phyloP scores from a whole-genome alignment of 2,113 vertebrate genomes.

The Phoxinus phoxinus region DNA sequence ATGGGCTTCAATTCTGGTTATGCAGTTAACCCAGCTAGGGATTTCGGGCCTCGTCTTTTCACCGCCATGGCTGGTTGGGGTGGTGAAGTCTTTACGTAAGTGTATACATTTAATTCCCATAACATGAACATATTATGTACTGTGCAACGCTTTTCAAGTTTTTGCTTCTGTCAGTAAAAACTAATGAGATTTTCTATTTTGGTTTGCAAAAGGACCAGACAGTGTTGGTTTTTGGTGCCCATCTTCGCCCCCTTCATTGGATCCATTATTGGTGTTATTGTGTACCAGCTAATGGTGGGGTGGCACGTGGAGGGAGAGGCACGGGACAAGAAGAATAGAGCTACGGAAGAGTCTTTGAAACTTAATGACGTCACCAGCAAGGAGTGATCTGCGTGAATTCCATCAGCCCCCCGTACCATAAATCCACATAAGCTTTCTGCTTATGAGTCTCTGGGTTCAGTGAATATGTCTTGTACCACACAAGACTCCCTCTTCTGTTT shows the following conservation, averaged over 20 bases:
- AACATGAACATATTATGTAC: background rate
- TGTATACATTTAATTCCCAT: background rate
- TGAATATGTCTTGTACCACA: background rate
- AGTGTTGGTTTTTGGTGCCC: constrained; percentile 93
- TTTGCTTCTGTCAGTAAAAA: background rate
- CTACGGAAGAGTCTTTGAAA: constrained; percentile 75
- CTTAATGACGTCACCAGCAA: constrained; percentile 83
- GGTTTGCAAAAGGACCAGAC: constrained; percentile 67
- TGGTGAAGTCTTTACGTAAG: constrained; percentile 88
- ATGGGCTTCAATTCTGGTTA: constrained; percentile 99
- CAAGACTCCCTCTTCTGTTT: background rate
- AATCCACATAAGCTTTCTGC: background rate
- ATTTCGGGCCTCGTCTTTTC: constrained; percentile 93
- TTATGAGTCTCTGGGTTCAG: constrained; percentile 8
- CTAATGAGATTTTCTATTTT: background rate
- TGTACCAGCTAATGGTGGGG: constrained; percentile 94
- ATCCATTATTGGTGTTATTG: constrained; percentile 80
- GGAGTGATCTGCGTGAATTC: constrained; percentile 54
- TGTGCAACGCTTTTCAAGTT: background rate
- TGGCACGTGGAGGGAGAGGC: constrained; percentile 84
- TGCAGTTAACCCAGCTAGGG: constrained; percentile 95
- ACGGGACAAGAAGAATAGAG: constrained; percentile 63
- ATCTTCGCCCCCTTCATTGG: constrained; percentile 89
- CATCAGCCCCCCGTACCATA: background rate
- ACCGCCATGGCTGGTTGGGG: constrained; percentile 94